Conservation (phyloP, 2,113 vertebrate genomes). For the Otocyon megalotis region DNA sequence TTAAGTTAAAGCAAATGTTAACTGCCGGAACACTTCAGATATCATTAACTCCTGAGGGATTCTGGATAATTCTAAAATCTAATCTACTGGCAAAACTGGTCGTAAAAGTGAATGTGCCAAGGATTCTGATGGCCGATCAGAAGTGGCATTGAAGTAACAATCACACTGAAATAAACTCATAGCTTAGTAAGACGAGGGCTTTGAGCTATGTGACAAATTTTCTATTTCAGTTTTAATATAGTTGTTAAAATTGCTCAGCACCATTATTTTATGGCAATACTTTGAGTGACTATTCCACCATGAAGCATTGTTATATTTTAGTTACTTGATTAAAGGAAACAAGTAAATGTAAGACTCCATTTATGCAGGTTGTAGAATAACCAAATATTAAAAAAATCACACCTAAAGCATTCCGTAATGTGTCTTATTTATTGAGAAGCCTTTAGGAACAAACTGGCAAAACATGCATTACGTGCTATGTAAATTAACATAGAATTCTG, state of each 20-base stretch:
- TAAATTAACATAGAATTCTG: conserved; percentile 33
- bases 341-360: neutral
- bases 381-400: neutral
- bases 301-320: neutral
- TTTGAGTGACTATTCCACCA: neutral
- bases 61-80: conserved; percentile 21
- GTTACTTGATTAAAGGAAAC: conserved; percentile 3
- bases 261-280: neutral
- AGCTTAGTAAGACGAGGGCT: neutral
- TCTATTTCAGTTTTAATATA: neutral
- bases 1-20: conserved; percentile 43
- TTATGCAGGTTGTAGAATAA: neutral
- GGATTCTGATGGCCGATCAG: neutral
- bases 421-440: neutral
- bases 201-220: neutral
- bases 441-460: neutral
- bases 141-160: neutral
- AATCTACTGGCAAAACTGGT: neutral
- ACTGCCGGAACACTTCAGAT: neutral
- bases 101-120: neutral
- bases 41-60: neutral
- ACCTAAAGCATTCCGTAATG: neutral
- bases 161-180: neutral
- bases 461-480: neutral
- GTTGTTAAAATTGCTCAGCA: conserved; percentile 5